Percentiles rank a stretch among this genome's conserved stretches.
Evolutionary conservation across 2,797 vertebrate species (phyloP).

Genomic region (Diplodus sargus): DNA sequence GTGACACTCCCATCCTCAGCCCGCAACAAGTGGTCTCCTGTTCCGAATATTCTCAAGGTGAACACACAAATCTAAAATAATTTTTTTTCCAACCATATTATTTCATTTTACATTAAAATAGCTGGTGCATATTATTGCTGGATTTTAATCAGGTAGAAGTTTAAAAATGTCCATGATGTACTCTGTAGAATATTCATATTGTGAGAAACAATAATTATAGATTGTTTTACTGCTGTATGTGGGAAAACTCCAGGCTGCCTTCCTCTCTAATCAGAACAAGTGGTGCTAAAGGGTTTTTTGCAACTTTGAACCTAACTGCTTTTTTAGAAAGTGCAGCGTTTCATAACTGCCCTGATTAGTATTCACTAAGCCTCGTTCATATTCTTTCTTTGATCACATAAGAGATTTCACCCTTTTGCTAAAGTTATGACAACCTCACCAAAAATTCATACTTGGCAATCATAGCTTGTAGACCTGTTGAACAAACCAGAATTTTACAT

Average conservation of each 20-base stretch:
- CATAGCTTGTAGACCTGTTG: background rate
- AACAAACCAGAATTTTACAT: background rate
- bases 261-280: slow-evolving; percentile 18
- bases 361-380: background rate
- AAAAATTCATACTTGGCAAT: background rate
- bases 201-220: background rate
- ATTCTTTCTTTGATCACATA: background rate
- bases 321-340: background rate
- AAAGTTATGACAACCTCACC: background rate
- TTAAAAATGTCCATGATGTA: too few relatives aligned
- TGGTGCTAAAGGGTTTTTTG: background rate
- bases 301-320: background rate
- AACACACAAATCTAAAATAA: background rate
- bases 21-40: slow-evolving; percentile 97
- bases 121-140: background rate
- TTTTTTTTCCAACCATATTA: background rate
- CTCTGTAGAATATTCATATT: background rate
- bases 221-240: background rate
- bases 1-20: slow-evolving; percentile 88
- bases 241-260: background rate
- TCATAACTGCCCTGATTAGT: background rate
- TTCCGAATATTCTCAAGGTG: slow-evolving; percentile 96
- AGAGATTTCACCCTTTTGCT: background rate
- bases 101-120: background rate
- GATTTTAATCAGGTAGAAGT: background rate